These are phyloP conservation scores for Endotricha flammealis DNA, from an alignment of 2,888 invertebrate species.

Conservation along the genomic window DNA sequence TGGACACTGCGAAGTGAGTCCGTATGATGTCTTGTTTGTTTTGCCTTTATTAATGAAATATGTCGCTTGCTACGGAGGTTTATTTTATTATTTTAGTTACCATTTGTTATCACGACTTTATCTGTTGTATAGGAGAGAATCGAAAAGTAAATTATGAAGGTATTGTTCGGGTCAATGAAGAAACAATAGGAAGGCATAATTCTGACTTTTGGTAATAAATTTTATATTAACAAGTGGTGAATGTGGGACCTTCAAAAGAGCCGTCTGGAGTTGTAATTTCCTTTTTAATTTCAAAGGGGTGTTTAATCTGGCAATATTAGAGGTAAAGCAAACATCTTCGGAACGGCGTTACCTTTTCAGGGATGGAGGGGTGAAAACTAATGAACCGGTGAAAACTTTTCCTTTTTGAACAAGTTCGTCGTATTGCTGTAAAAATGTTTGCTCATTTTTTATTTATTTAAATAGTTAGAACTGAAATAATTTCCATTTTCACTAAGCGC, in stretches of 20 bases:
- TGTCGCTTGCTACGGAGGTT: constrained; percentile 68
- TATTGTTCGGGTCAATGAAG: constrained; percentile 65
- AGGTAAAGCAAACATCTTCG: constrained; percentile 52
- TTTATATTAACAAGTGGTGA: constrained; percentile 58
- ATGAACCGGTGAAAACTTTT: constrained; percentile 53
- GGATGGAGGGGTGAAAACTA: constrained; percentile 45
- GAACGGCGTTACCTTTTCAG: constrained; percentile 34
- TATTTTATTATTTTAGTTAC: constrained; percentile 78
- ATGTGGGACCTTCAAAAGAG: constrained; percentile 30
- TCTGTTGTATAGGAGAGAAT: constrained; percentile 66
- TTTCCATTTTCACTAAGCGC: too few relatives aligned
- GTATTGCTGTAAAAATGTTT: not conserved
- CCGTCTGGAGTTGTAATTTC: constrained; percentile 45
- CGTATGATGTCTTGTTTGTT: constrained; percentile 72
- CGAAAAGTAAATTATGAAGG: constrained; percentile 75
- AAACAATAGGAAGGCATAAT: constrained; percentile 71
- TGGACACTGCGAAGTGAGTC: constrained; percentile 76
- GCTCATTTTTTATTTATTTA: too few relatives aligned
- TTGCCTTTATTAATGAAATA: constrained; percentile 78
- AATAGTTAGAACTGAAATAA: too few relatives aligned
- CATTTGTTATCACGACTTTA: constrained; percentile 78
- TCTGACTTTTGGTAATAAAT: constrained; percentile 65
- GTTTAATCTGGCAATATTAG: constrained; percentile 72
- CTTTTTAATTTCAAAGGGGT: constrained; percentile 63
- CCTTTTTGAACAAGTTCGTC: not conserved